Percentiles rank a stretch among this genome's conserved stretches.
phyloP scores from a whole-genome alignment of 2,797 vertebrate species.

The Heliangelus exortis region DNA sequence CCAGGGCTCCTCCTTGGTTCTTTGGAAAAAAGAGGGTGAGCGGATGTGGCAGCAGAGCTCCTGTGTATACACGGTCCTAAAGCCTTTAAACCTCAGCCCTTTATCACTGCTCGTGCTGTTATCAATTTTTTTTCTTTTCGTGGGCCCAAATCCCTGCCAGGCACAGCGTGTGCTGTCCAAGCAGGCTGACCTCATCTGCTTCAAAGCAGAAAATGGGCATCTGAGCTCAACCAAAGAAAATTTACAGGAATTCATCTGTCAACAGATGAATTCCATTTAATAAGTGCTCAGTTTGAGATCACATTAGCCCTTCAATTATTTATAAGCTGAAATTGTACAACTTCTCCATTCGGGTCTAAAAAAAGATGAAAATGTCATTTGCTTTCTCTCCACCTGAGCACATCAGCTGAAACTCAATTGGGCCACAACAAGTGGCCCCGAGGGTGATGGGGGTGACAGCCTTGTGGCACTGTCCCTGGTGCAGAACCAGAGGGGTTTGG shows the following conservation, averaged over 20 bases:
- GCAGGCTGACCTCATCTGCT: slow-evolving; percentile 65
- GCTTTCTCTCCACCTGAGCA: neutral
- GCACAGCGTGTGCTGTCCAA: slow-evolving; percentile 61
- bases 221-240: slow-evolving; percentile 64
- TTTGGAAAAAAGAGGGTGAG: neutral
- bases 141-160: slow-evolving; percentile 11
- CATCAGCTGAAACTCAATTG: neutral
- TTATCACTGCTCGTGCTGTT: neutral
- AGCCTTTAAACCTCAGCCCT: neutral
- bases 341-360: slow-evolving; percentile 2
- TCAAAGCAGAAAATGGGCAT: slow-evolving; percentile 39
- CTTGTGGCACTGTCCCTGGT: accelerated
- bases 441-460: neutral
- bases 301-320: slow-evolving; percentile 66
- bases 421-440: accelerated
- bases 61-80: neutral
- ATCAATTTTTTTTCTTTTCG: neutral
- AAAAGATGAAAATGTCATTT: slow-evolving; percentile 25
- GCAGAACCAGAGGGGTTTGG: neutral
- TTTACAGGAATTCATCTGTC: slow-evolving; percentile 71
- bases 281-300: slow-evolving; percentile 66
- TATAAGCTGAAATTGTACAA: slow-evolving; percentile 53
- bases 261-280: slow-evolving; percentile 69
- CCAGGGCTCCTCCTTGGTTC: neutral
- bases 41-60: neutral